Evolutionary conservation across 2,888 invertebrate genomes (phyloP).

Genomic region (Dione juno): DNA sequence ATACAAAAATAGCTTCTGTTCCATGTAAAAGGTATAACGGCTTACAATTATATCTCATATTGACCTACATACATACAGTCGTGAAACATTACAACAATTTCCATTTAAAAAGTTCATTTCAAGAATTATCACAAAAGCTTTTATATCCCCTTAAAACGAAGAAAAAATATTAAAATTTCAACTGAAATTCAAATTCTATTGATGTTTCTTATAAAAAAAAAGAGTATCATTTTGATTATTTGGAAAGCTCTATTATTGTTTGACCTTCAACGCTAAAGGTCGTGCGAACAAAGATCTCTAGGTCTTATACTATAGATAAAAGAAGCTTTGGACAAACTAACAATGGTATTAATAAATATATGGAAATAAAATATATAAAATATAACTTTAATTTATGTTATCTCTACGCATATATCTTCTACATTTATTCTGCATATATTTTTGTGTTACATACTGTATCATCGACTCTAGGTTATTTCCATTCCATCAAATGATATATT

Average conservation of each 20-base stretch:
- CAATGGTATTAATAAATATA: not conserved
- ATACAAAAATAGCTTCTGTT: not conserved
- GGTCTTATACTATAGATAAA: not conserved
- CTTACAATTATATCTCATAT: constrained; percentile 3
- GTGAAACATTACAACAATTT: not conserved
- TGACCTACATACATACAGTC: constrained; percentile 9
- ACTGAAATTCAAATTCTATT: constrained; percentile 7
- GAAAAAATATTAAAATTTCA: constrained; percentile 10
- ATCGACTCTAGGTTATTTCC: too few species aligned
- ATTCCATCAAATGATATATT: too few species aligned
- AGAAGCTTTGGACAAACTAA: not conserved
- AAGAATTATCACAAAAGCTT: constrained; percentile 1
- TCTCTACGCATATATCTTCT: too few species aligned
- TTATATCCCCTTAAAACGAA: constrained; percentile 8
- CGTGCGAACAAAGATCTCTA: constrained; percentile 17
- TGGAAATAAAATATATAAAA: too few species aligned
- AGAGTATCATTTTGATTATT: not conserved
- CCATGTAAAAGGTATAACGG: not conserved
- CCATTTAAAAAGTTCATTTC: not conserved
- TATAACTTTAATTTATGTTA: too few species aligned
- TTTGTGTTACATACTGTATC: too few species aligned
- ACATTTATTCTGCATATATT: too few species aligned
- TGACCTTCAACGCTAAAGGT: constrained; percentile 24
- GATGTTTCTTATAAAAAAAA: constrained; percentile 4
- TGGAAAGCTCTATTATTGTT: constrained; percentile 6